Evolutionary conservation across 2,888 invertebrate species (phyloP), one percentile per base, ranked within the genome.

Genomic region (Nephrocerus scutellatus): DNA sequence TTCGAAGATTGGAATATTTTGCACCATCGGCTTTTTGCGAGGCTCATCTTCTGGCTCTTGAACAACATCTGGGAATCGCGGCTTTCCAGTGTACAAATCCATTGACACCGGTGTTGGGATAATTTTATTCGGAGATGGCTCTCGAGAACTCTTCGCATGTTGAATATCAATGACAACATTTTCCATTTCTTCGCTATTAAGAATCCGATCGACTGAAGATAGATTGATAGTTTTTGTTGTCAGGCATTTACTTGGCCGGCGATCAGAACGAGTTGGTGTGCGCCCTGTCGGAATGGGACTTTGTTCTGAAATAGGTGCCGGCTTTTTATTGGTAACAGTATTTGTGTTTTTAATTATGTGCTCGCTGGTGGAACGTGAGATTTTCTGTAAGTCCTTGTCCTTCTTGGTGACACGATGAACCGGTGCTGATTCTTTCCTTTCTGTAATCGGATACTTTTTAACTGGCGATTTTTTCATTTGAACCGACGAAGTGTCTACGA

Each of bases 51-150:
- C 84, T 1, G 85, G 84, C 60, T 85, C 84, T 52, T 73, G 76
- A 1, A 84, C 78, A 54, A 77, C 75, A 60, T 85, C 84, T 0
- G 85, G 84, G 57, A 80, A 82, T 38, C 84, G 73, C 4, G 82
- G 80, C 36, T 73, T 74, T 31, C 76, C 75, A 3, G 74, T 72
- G 32, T 63, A 59, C 10, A 58, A 10, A 21, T 60, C 53, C 6
- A 75, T 72, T 24, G 74, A 73, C 5, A 80, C 72, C 1, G 81
- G 81, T 8, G 76, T 75, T 1, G 82, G 81, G 52, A 80, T 78
- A 38, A 82, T 75, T 43, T 78, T 74, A 56, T 83, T 82, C 1
- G 84, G 84, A 5, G 83, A 81, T 33, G 80, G 80, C 62, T 84
- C 84, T 13, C 84, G 68, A 0, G 84, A 83, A 32, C 84, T 84